phyloP scores from a whole-genome alignment of 2,113 vertebrate species.

The Lepidothrix coronata region DNA sequence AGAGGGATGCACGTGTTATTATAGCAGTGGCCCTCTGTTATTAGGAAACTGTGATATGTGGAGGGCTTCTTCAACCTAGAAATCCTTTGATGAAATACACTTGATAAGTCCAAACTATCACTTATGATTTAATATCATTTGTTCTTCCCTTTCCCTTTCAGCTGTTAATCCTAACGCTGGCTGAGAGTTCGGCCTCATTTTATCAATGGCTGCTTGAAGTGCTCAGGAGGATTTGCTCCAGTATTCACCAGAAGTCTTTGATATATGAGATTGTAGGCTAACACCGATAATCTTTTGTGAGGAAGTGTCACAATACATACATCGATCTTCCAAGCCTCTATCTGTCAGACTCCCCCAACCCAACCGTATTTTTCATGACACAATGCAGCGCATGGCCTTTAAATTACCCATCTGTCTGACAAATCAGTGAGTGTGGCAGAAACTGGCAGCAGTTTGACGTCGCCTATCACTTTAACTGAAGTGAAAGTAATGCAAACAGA shows the following conservation, averaged over 20 bases:
- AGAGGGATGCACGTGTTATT: neutral
- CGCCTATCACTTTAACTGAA: conserved; percentile 69
- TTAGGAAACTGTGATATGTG: neutral
- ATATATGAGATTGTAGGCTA: conserved; percentile 26
- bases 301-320: conserved; percentile 60
- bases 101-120: neutral
- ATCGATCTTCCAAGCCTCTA: conserved; percentile 39
- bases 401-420: conserved; percentile 80
- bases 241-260: conserved; percentile 28
- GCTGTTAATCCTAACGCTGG: neutral
- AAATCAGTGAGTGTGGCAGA: conserved; percentile 70
- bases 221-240: conserved; percentile 1
- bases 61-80: neutral
- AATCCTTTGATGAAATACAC: neutral
- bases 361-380: conserved; percentile 74
- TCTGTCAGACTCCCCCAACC: conserved; percentile 43
- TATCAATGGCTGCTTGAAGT: conserved; percentile 4
- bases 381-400: conserved; percentile 77
- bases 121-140: neutral
- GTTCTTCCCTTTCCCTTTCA: neutral
- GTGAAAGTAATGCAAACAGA: conserved; percentile 76
- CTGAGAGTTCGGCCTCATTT: neutral
- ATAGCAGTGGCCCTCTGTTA: neutral
- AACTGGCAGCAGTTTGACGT: conserved; percentile 67
- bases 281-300: conserved; percentile 28